A percentile compares a stretch with the other conserved stretches of the same genome.
phyloP scores from a whole-genome alignment of 2,113 vertebrate genomes.

The Micromys minutus region DNA sequence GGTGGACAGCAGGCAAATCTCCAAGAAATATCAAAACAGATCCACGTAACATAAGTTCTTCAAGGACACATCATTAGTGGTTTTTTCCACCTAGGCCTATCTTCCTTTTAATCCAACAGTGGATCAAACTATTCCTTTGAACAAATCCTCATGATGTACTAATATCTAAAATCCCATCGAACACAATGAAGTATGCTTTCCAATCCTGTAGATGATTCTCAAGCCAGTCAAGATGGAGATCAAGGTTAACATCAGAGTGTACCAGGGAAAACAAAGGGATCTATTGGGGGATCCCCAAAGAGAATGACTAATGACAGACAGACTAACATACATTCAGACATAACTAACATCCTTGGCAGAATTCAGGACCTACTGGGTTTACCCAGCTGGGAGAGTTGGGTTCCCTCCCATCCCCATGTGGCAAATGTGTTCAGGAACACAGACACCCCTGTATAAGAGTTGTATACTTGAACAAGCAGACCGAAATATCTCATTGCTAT shows the following conservation, averaged over 20 bases:
- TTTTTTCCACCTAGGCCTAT: background rate
- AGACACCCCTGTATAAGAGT: background rate
- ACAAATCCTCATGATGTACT: background rate
- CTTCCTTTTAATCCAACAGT: background rate
- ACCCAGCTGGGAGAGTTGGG: background rate
- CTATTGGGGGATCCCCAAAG: background rate
- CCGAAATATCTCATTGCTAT: background rate
- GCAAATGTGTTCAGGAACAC: background rate
- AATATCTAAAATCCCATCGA: background rate
- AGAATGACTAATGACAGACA: background rate
- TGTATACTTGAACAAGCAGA: background rate
- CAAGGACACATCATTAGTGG: background rate
- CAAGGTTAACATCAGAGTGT: background rate
- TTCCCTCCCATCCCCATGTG: background rate
- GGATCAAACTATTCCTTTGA: background rate
- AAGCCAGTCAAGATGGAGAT: background rate
- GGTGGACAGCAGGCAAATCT: background rate
- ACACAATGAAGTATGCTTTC: background rate
- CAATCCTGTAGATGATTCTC: background rate
- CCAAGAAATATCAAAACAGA: background rate
- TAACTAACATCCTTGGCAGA: too few species aligned
- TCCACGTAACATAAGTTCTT: background rate
- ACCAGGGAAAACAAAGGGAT: background rate
- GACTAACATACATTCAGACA: background rate
- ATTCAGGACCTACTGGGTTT: background rate